Evolutionary conservation across 2,888 invertebrate genomes (phyloP).

Genomic region (Eristalis intricaria): DNA sequence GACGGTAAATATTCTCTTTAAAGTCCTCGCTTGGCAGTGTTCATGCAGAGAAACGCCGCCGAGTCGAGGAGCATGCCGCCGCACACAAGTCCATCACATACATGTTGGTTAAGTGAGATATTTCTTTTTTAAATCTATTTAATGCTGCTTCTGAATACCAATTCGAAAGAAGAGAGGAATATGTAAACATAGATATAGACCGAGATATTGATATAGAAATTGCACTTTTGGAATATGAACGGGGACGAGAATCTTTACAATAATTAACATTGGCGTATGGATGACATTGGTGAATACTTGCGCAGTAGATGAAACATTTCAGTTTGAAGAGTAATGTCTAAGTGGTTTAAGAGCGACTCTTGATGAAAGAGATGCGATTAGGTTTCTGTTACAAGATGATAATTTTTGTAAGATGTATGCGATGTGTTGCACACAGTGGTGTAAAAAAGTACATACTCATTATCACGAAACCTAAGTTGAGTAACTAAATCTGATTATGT

Average conservation of each 20-base stretch:
- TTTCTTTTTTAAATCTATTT: conserved; percentile 23
- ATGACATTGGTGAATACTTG: conserved; percentile 53
- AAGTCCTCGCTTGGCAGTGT: conserved; percentile 27
- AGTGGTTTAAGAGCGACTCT: conserved; percentile 28
- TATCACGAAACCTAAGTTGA: background rate
- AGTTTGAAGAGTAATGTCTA: background rate
- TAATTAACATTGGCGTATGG: conserved; percentile 35
- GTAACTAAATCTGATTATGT: no score
- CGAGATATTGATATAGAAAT: conserved; percentile 23
- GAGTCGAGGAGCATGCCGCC: conserved; percentile 36
- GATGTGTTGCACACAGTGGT: background rate
- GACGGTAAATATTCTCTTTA: conserved; percentile 44
- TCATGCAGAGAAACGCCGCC: conserved; percentile 32
- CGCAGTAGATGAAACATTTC: conserved; percentile 41
- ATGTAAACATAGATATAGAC: conserved; percentile 31
- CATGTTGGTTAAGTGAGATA: conserved; percentile 10
- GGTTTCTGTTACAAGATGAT: background rate
- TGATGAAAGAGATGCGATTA: background rate
- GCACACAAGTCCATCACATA: background rate
- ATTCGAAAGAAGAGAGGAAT: conserved; percentile 26
- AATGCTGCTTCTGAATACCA: background rate
- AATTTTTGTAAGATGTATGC: background rate
- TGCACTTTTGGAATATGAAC: conserved; percentile 43
- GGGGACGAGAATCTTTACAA: background rate
- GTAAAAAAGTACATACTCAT: background rate